Conservation (phyloP, 2,888 invertebrate genomes). For the Malthinus flaveolus region DNA sequence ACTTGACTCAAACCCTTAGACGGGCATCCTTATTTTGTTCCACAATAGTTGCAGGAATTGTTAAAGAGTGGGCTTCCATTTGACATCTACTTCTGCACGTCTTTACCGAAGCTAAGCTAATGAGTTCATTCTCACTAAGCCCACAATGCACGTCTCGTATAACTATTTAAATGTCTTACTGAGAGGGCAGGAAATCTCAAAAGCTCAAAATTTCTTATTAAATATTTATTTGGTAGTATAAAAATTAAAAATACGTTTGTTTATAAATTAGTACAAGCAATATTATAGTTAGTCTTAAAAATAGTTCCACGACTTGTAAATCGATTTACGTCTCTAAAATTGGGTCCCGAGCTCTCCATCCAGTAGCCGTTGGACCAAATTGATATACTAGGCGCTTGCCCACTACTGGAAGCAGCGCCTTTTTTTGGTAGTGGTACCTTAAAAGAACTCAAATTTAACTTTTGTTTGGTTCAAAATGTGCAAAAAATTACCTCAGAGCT, state of each 20-base stretch:
- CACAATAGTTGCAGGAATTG: too few relatives aligned
- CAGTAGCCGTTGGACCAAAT: constrained; percentile 79
- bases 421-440: constrained; percentile 79
- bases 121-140: too few relatives aligned
- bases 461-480: background rate
- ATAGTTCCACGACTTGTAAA: background rate
- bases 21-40: too few relatives aligned
- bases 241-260: background rate
- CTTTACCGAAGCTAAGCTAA: too few relatives aligned
- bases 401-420: constrained; percentile 74
- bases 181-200: too few relatives aligned
- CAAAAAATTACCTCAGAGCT: constrained; percentile 74
- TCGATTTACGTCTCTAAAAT: constrained; percentile 3
- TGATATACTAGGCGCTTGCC: constrained; percentile 79
- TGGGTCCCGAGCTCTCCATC: constrained; percentile 70
- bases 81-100: too few relatives aligned
- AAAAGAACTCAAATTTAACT: background rate
- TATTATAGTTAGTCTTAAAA: background rate
- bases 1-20: too few relatives aligned
- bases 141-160: too few relatives aligned
- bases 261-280: background rate
- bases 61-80: too few relatives aligned
- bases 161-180: too few relatives aligned
- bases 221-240: background rate
- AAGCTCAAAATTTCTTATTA: background rate